Evolutionary conservation across 1,140 invertebrate species (phyloP), one percentile per base, ranked within the genome.

Genomic region (Probaryconus sp.): DNA sequence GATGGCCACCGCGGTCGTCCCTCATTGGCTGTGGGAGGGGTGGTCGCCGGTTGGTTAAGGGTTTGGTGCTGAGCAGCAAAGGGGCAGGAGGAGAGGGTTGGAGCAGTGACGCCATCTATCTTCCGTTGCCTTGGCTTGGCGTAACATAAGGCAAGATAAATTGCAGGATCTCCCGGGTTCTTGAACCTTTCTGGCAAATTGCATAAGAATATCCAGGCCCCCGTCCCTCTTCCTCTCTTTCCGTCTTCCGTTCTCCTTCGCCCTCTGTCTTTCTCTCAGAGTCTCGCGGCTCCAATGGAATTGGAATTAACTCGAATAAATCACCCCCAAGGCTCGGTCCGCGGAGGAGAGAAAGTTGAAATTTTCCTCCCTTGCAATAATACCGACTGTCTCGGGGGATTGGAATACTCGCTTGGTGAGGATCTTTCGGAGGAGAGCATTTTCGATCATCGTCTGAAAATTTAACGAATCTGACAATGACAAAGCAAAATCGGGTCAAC

Each of bases 131-230:
- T 87, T 87, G 85, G 86, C 86, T 87, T 85, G 83, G 87, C 83
- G 87, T 88, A 88, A 88, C 86, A 88, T 88, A 88, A 88, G 87
- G 87, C 86, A 88, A 88, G 87, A 88, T 88, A 88, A 88, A 88
- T 88, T 87, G 85, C 85, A 86, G 87, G 85, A 87, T 88, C 87
- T 87, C 85, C 83, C 81, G 82, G 87, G 86, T 88, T 88, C 87
- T 88, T 88, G 86, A 88, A 88, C 87, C 86, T 88, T 88, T 88
- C 87, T 87, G 87, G 87, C 87, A 88, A 88, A 88, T 88, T 88
- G 87, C 87, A 88, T 88, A 88, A 88, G 87, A 88, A 88, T 87
- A 88, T 88, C 87, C 86, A 87, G 80, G 81, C 78, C 80, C 78
- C 68, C 72, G 63, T 75, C 77, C 60, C 56, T 43, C 64, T 58